Conservation (phyloP, 2,113 vertebrate species). For the Fulmarus glacialis region DNA sequence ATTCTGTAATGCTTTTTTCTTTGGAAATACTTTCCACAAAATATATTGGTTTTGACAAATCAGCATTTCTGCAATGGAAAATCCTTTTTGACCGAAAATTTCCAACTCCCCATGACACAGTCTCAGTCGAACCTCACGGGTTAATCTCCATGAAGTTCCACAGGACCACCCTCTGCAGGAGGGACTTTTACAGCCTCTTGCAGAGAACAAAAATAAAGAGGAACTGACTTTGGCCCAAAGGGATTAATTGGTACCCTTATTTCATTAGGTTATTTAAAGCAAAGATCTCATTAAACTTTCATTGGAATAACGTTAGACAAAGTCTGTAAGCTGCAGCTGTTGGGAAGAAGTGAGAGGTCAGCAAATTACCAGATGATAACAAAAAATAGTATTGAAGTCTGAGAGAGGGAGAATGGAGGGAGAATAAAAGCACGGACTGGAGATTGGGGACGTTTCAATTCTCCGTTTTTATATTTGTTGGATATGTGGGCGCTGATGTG, state of each 20-base stretch:
- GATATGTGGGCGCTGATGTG: background rate
- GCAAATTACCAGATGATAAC: slow-evolving; percentile 51
- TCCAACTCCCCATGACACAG: background rate
- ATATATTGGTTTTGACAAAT: background rate
- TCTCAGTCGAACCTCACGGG: background rate
- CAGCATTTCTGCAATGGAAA: background rate
- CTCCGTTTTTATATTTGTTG: background rate
- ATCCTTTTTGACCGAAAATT: background rate
- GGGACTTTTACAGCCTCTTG: slow-evolving; percentile 33
- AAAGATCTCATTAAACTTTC: slow-evolving; percentile 60
- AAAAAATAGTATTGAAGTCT: background rate
- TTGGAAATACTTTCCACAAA: background rate
- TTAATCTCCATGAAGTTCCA: slow-evolving; percentile 26
- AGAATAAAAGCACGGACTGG: background rate
- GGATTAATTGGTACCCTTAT: slow-evolving; percentile 62
- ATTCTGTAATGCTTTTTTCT: background rate
- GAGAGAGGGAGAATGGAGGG: background rate
- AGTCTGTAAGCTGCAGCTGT: slow-evolving; percentile 43
- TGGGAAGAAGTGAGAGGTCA: slow-evolving; percentile 45
- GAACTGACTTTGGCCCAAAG: slow-evolving; percentile 52
- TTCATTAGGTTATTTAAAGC: slow-evolving; percentile 65
- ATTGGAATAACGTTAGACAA: slow-evolving; percentile 38
- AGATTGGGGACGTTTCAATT: background rate
- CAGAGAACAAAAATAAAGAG: slow-evolving; percentile 40
- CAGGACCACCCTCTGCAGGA: slow-evolving; percentile 26